Evolutionary conservation across 64 coral and sea anemone species (phyloP), one percentile per base, ranked within the genome.

Genomic region (Porites australiensis): DNA sequence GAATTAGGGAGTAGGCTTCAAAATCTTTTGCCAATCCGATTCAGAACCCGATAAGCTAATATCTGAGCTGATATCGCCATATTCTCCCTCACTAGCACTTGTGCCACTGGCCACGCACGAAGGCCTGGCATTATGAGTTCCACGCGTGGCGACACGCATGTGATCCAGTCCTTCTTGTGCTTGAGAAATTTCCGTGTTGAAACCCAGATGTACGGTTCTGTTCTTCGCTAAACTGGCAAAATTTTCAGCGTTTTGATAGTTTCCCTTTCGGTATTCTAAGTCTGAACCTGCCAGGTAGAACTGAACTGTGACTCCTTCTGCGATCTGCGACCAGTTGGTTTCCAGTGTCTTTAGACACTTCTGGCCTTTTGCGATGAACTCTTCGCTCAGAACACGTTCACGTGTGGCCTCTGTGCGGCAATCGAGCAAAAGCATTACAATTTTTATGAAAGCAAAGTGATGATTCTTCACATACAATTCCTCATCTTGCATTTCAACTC

Each of bases 401-500:
- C 87, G 87, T 50, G 75, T 49, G 48, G 75, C 75, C n/a, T 61
- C 57, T 13, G 57, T 83, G 58, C 87, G 72, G 59, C 87, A 88
- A 77, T 88, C 87, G 4, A 88, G 57, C 52, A 65, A 60, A 19
- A 88, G 87, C 74, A 89, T 79, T 1, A 44, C 74, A 6, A 89
- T 89, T 77, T 77, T 78, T 6, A 89, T 89, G 16, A 89, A 67
- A 9, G 87, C 72, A 68, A 78, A 89, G 59, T 75, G 88, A 47
- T 89, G 87, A 5, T 75, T 89, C 74, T 79, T 89, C 11, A 89
- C 58, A 37, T 79, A 89, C 13, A 74, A 6, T 0, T 63, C 4
- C 2, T 51, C 9, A 37, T 82, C 58, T 83, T 83, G 37, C 2
- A 2, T 50, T 50, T 64, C 58, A n/a, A 83, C 23, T 0, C 5